A percentile compares a stretch with the other conserved stretches of the same genome.
phyloP scores from a whole-genome alignment of 2,113 vertebrate genomes.

The Tragelaphus scriptus region DNA sequence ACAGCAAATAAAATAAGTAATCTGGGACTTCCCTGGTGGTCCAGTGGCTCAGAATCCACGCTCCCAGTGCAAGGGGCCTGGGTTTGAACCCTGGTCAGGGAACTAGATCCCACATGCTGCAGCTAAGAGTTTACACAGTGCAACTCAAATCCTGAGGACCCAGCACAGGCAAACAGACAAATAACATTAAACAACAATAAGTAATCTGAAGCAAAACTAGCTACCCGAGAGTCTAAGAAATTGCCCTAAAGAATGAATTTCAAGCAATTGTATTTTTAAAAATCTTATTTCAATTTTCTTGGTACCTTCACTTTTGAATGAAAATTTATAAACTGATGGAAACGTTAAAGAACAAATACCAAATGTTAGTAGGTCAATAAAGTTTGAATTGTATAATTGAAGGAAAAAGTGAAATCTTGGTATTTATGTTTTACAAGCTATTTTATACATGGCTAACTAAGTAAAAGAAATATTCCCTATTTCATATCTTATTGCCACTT shows the following conservation, averaged over 20 bases:
- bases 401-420: not conserved
- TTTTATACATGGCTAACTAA: not conserved
- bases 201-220: not conserved
- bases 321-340: not conserved
- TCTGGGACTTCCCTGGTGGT: not conserved
- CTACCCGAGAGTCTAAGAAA: not conserved
- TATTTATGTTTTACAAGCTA: conserved; percentile 5
- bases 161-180: not conserved
- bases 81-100: not conserved
- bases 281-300: not conserved
- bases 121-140: not conserved
- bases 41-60: not conserved
- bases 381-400: not conserved
- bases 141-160: not conserved
- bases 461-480: not conserved
- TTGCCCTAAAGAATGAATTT: conserved; percentile 21
- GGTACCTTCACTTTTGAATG: not conserved
- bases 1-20: conserved; percentile 1
- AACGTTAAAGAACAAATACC: not conserved
- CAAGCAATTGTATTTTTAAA: not conserved
- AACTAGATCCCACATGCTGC: not conserved
- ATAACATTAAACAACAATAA: not conserved
- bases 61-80: not conserved
- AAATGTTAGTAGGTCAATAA: not conserved
- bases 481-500: not conserved